Evolutionary conservation across 2,888 invertebrate genomes (phyloP).

Genomic region (Ophion ventricosus): DNA sequence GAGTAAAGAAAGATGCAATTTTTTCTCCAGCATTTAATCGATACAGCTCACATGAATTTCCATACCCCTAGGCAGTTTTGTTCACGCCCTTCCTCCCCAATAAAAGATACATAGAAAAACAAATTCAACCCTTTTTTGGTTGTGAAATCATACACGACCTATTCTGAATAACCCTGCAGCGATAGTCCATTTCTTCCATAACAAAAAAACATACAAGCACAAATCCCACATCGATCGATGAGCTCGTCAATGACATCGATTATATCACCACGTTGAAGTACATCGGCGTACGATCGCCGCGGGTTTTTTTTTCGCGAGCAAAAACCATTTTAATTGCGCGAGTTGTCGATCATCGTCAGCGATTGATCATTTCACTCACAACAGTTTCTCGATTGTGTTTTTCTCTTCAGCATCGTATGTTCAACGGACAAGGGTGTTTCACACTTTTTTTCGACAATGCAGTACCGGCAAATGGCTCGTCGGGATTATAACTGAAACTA

Average conservation of each 20-base stretch:
- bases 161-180: slow-evolving; percentile 6
- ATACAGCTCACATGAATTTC: too few relatives aligned
- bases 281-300: slow-evolving; percentile 12
- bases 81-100: too few relatives aligned
- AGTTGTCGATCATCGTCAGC: not conserved
- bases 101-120: too few relatives aligned
- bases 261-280: slow-evolving; percentile 46
- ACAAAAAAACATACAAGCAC: slow-evolving; percentile 16
- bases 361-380: slow-evolving; percentile 38
- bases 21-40: too few relatives aligned
- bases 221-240: slow-evolving; percentile 19
- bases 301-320: slow-evolving; percentile 11
- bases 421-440: too few relatives aligned
- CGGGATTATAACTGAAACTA: not conserved
- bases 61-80: too few relatives aligned
- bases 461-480: not conserved
- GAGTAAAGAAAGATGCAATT: too few relatives aligned
- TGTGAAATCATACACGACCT: not conserved
- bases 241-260: slow-evolving; percentile 38
- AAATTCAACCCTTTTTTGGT: too few relatives aligned
- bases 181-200: slow-evolving; percentile 16
- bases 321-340: slow-evolving; percentile 14
- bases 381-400: not conserved
- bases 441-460: too few relatives aligned
- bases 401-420: not conserved